phyloP scores from a whole-genome alignment of 1,140 invertebrate species.

The Zaprionus ghesquierei region DNA sequence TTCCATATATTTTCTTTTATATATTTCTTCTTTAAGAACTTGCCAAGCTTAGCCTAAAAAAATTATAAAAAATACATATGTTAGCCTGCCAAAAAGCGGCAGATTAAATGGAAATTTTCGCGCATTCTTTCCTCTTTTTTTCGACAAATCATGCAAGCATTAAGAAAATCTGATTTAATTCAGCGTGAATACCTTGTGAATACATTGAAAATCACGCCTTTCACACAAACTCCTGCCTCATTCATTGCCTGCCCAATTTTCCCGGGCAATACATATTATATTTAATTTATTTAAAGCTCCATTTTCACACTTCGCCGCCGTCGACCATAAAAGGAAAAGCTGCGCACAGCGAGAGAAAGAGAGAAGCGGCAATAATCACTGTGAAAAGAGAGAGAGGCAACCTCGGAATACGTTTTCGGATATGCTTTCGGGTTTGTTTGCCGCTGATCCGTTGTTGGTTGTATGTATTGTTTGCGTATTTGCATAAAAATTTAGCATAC shows the following conservation, averaged over 20 bases:
- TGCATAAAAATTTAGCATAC: constrained; percentile 73
- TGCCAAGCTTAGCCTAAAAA: too few species aligned
- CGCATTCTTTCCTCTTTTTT: background rate
- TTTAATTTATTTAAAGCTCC: constrained; percentile 77
- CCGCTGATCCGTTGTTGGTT: constrained; percentile 49
- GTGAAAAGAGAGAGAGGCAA: constrained; percentile 15
- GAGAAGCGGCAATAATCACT: too few species aligned
- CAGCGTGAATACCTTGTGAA: background rate
- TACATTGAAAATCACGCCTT: constrained; percentile 21
- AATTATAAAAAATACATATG: background rate
- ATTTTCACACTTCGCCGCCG: constrained; percentile 62
- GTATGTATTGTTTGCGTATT: constrained; percentile 57
- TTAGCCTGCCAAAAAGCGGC: background rate
- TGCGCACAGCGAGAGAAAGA: constrained; percentile 33
- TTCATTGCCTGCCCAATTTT: constrained; percentile 21
- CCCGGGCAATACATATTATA: constrained; percentile 38
- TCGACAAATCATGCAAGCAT: constrained; percentile 3
- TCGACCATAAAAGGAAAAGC: constrained; percentile 18
- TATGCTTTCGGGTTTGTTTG: constrained; percentile 55
- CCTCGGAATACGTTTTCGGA: constrained; percentile 24
- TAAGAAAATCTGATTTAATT: constrained; percentile 12
- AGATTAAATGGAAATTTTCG: background rate
- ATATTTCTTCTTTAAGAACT: background rate
- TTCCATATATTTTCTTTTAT: too few species aligned
- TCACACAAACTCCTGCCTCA: constrained; percentile 8